Percentiles rank a stretch among this genome's conserved stretches.
These are phyloP conservation scores for Hippasteria phrygiana DNA, from an alignment of 53 echinoderm and acorn worm genomes.

Conservation along the genomic window DNA sequence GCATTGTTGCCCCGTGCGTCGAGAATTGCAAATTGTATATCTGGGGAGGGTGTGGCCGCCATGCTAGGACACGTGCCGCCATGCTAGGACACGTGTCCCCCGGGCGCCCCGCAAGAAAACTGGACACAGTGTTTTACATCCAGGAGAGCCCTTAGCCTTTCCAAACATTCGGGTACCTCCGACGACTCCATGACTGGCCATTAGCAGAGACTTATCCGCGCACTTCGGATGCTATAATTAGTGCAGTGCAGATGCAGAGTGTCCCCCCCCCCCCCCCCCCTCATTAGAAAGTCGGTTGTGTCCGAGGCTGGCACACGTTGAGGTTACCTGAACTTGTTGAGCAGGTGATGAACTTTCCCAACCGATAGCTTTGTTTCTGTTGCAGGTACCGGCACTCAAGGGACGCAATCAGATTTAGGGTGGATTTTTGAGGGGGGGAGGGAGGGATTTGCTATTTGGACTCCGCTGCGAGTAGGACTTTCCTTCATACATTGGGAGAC, in stretches of 20 bases:
- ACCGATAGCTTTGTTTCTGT: neutral
- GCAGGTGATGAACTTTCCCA: conserved; percentile 32
- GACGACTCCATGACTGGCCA: neutral
- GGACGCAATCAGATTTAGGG: neutral
- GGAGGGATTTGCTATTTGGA: no score
- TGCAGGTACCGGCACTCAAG: neutral
- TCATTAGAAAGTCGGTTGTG: conserved; percentile 23
- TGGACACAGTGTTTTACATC: neutral
- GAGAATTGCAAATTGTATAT: no score
- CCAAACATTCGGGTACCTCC: conserved; percentile 1
- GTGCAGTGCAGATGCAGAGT: neutral
- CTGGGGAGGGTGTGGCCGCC: no score
- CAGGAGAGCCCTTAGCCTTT: conserved; percentile 12
- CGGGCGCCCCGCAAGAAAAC: neutral
- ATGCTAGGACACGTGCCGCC: neutral
- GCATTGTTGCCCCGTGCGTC: no score
- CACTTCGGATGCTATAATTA: conserved; percentile 26
- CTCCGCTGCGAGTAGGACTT: no score
- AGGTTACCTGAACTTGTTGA: conserved; percentile 14
- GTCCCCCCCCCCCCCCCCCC: neutral
- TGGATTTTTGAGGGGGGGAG: neutral
- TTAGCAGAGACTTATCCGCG: conserved; percentile 14
- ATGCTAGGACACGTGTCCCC: neutral
- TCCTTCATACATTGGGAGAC: no score
- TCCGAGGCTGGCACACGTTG: neutral